A percentile compares a stretch with the other conserved stretches of the same genome.
Evolutionary conservation across 2,888 invertebrate genomes (phyloP).

Genomic region (Acanthoscelides obtectus): DNA sequence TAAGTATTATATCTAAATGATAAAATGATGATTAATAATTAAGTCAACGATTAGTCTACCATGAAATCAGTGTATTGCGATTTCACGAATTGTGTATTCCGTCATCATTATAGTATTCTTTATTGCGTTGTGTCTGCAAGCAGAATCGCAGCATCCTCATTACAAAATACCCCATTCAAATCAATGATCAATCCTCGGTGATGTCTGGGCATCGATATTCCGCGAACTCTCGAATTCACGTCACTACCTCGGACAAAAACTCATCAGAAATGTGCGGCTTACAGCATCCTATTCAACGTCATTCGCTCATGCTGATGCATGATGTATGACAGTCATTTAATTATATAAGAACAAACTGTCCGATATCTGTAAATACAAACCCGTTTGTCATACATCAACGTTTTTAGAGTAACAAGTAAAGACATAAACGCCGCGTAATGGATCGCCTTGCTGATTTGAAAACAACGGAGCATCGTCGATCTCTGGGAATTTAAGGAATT

Average conservation of each 20-base stretch:
- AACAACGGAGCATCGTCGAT: background rate
- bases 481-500: background rate
- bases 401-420: slow-evolving; percentile 36
- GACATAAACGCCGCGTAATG: slow-evolving; percentile 39
- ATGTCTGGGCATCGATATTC: background rate
- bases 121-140: background rate
- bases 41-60: no score
- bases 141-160: background rate
- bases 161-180: background rate
- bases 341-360: slow-evolving; percentile 21
- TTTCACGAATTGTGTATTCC: no score
- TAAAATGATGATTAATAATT: no score
- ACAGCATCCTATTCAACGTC: background rate
- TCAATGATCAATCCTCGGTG: background rate
- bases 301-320: slow-evolving; percentile 13
- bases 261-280: background rate
- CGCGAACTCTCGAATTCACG: background rate
- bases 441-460: slow-evolving; percentile 20
- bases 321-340: slow-evolving; percentile 19
- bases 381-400: slow-evolving; percentile 40
- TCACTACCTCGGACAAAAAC: background rate
- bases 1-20: no score
- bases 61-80: no score
- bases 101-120: background rate
- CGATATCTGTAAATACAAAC: slow-evolving; percentile 29